Base-by-base conservation (phyloP, 1,140 invertebrate genomes). In the Pararge aegeria region DNA sequence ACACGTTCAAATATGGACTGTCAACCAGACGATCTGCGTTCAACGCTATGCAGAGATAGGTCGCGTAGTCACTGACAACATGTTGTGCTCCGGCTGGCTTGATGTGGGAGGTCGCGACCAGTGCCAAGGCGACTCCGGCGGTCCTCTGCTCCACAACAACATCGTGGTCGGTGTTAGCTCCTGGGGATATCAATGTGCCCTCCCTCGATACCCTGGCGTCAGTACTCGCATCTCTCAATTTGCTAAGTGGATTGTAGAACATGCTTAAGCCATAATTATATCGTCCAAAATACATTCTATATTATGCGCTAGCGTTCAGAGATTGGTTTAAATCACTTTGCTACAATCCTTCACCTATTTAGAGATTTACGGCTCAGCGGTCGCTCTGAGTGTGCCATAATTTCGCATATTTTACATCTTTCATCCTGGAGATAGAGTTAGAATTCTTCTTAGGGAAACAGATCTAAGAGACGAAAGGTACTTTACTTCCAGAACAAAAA, bases 111-210 rank as follows among this genome's bases (percentile, higher is more conserved):
- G 77, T 46, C 77, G 79, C 20, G 83, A 76, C 52, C 75, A 81
- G 62, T 82, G 82, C 56, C 63, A 65, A 12, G 93, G 93, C 19
- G 93, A 94, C 76, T 92, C 91, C 0, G 93, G 93, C 2, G 93
- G 93, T 5, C 93, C 93, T 1, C 69, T 94, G 16, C 76, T 92
- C 12, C 92, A 91, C 62, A 83, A 90, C 27, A 72, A 75, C 7
- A 78, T 90, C 20, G 64, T 85, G 34, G 82, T 89, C 20, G 93
- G 93, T n/a, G 80, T 94, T 13, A 91, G 91, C 7, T 93, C 92
- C 6, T 93, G 90, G 89, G 90, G 90, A 1, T 75, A 89, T 2
- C 73, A 87, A 2, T 93, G 93, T 62, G 93, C 79, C 12, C 66
- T 74, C 10, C 60, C 79, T 5, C 63, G 70, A 2, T 92, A 70